phyloP scores from a whole-genome alignment of 2,797 vertebrate species.

The Sphaeramia orbicularis region DNA sequence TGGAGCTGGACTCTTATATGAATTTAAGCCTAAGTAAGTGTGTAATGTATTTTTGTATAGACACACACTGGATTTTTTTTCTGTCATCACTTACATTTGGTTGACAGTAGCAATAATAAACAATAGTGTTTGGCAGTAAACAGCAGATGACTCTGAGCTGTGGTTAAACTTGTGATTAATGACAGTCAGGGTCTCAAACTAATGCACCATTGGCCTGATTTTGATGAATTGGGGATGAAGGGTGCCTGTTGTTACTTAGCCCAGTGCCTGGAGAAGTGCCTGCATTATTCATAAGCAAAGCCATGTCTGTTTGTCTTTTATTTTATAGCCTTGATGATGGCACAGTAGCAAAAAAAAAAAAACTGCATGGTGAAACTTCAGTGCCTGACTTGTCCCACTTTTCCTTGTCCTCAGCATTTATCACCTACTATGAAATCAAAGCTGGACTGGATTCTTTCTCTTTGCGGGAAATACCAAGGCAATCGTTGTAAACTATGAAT shows the following conservation, averaged over 20 bases:
- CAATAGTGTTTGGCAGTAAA: not conserved
- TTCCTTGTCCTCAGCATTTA: not conserved
- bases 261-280: conserved; percentile 21
- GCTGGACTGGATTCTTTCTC: not conserved
- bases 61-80: no score
- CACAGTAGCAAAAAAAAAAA: not conserved
- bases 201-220: conserved; percentile 8
- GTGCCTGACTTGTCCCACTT: not conserved
- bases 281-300: conserved; percentile 52
- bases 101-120: not conserved
- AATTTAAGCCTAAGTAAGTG: no score
- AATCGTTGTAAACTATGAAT: not conserved
- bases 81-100: not conserved
- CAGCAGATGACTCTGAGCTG: not conserved
- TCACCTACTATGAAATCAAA: not conserved
- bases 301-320: conserved; percentile 23
- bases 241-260: conserved; percentile 22
- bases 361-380: no score
- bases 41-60: no score
- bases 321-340: conserved; percentile 16
- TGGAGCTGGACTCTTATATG: no score
- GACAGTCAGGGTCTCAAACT: conserved; percentile 1
- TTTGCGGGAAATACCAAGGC: not conserved
- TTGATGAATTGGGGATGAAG: conserved; percentile 30
- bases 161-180: conserved; percentile 23